Percentiles rank a stretch among this genome's conserved stretches.
These are phyloP conservation scores for Elephas maximus DNA, from an alignment of 2,113 vertebrate species.

Conservation along the genomic window DNA sequence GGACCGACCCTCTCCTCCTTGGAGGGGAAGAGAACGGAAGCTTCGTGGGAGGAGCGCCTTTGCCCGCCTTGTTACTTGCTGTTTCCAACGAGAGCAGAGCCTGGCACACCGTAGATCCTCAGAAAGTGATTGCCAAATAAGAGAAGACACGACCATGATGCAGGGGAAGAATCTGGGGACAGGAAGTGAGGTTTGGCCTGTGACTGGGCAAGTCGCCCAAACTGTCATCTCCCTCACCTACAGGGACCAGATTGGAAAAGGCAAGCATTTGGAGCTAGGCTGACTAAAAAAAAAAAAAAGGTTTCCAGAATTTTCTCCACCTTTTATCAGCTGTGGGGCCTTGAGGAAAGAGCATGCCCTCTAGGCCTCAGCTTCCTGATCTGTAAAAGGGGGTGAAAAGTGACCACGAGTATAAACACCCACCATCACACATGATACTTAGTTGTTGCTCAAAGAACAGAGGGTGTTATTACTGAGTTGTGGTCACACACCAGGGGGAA, in stretches of 20 bases:
- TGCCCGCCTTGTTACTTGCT: background rate
- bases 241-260: background rate
- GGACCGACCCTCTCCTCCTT: rapidly evolving
- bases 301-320: background rate
- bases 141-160: rapidly evolving
- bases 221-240: background rate
- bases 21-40: rapidly evolving
- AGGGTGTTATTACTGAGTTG: background rate
- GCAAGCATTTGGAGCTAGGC: rapidly evolving
- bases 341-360: background rate
- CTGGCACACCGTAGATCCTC: background rate
- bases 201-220: background rate
- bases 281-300: too few species aligned
- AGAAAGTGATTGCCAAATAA: too few species aligned
- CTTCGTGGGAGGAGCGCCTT: rapidly evolving
- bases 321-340: background rate
- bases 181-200: background rate
- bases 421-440: background rate
- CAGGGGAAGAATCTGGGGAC: too few species aligned
- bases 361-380: background rate
- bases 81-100: background rate
- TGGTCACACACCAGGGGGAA: background rate
- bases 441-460: background rate
- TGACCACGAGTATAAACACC: background rate
- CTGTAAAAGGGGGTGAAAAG: background rate